Conservation (phyloP, 2,797 vertebrate genomes). For the Brotula barbata region DNA sequence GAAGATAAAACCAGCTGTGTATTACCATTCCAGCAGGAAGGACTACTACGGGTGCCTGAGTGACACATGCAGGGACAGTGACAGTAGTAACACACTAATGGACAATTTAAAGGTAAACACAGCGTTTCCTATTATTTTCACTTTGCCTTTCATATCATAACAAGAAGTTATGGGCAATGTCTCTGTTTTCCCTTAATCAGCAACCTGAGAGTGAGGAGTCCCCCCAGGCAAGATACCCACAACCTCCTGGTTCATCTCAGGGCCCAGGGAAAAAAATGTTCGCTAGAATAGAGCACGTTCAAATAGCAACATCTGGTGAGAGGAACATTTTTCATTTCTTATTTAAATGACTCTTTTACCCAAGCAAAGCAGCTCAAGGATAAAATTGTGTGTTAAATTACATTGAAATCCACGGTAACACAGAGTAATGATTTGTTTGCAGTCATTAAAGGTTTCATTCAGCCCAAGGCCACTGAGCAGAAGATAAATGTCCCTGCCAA, state of each 20-base stretch:
- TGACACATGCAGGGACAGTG: constrained; percentile 48
- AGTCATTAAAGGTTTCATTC: constrained; percentile 68
- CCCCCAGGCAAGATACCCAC: constrained; percentile 71
- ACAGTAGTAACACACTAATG: constrained; percentile 60
- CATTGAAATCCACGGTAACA: not conserved
- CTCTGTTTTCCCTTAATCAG: constrained; percentile 45
- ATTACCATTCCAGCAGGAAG: constrained; percentile 50
- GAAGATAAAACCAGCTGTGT: constrained; percentile 57
- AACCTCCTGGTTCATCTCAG: constrained; percentile 33
- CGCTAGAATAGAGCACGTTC: constrained; percentile 64
- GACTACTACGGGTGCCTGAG: constrained; percentile 80
- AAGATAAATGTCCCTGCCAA: constrained; percentile 28
- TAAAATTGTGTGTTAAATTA: not conserved
- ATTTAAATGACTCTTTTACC: constrained; percentile 39
- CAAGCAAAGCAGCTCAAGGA: constrained; percentile 5
- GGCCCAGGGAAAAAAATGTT: constrained; percentile 23
- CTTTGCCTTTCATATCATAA: not conserved
- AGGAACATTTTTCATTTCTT: constrained; percentile 10
- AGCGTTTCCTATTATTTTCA: not conserved
- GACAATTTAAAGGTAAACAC: constrained; percentile 76
- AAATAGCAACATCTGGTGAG: constrained; percentile 74
- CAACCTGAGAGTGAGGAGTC: constrained; percentile 75
- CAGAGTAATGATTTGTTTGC: constrained; percentile 41
- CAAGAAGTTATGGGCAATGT: not conserved
- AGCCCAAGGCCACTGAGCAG: constrained; percentile 43